These are phyloP conservation scores for Sitta europaea DNA, from an alignment of 2,113 vertebrate genomes.

Conservation along the genomic window DNA sequence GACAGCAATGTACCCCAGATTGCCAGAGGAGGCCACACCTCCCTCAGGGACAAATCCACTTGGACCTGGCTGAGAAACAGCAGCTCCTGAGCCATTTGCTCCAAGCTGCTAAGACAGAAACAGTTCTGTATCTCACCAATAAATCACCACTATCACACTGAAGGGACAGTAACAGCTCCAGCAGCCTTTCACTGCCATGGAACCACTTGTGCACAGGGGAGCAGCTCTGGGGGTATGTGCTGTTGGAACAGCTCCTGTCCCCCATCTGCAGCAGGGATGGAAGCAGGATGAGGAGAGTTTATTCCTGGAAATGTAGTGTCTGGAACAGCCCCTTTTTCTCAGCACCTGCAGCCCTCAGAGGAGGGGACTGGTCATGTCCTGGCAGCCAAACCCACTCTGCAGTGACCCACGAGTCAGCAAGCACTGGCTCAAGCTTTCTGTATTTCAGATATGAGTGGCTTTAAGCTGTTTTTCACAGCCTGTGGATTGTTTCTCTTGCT, in stretches of 20 bases:
- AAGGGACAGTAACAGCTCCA: neutral
- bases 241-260: neutral
- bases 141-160: neutral
- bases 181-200: neutral
- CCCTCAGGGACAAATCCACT: rapidly evolving
- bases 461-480: constrained; percentile 20
- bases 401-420: neutral
- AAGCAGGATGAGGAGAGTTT: neutral
- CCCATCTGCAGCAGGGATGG: rapidly evolving
- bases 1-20: neutral
- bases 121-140: neutral
- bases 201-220: neutral
- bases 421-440: neutral
- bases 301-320: neutral
- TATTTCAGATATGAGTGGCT: neutral
- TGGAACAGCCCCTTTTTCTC: neutral
- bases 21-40: neutral
- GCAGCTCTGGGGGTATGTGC: rapidly evolving
- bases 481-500: constrained; percentile 28
- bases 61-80: neutral
- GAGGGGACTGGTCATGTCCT: neutral
- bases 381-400: neutral
- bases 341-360: neutral
- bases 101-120: neutral
- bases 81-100: neutral